Evolutionary conservation across 1,140 invertebrate species (phyloP).

Genomic region (Pseudomyrmex gracilis): DNA sequence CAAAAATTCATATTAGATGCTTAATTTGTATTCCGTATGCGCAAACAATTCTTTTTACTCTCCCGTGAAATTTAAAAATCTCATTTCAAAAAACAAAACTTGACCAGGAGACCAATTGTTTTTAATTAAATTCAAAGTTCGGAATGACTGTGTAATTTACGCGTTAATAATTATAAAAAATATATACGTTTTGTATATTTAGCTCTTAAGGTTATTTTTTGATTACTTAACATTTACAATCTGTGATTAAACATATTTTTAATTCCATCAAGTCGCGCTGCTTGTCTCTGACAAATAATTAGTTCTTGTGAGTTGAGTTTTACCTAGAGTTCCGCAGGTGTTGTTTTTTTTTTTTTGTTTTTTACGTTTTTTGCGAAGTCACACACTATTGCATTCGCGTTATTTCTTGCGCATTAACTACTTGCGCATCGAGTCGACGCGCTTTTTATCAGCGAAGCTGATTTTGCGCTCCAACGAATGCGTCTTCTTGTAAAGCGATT

Average conservation of each 20-base stretch:
- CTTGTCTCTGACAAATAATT: not conserved
- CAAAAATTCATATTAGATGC: too few relatives aligned
- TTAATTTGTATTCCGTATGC: too few relatives aligned
- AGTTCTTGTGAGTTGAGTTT: not conserved
- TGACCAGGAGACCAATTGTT: too few relatives aligned
- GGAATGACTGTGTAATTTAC: too few relatives aligned
- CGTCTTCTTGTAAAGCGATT: slow-evolving; percentile 23
- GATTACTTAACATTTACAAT: too few relatives aligned
- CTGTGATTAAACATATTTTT: not conserved
- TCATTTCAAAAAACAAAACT: too few relatives aligned
- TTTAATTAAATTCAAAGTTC: too few relatives aligned
- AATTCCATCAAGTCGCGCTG: not conserved
- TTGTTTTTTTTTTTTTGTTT: not conserved
- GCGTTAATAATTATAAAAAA: too few relatives aligned
- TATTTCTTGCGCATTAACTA: slow-evolving; percentile 14
- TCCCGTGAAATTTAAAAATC: too few relatives aligned
- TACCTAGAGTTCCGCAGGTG: not conserved
- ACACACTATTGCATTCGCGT: not conserved
- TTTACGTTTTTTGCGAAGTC: not conserved
- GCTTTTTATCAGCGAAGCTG: not conserved
- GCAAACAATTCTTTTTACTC: too few relatives aligned
- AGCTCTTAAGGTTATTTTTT: too few relatives aligned
- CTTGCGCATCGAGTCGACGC: slow-evolving; percentile 3
- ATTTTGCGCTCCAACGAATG: slow-evolving; percentile 30
- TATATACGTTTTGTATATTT: too few relatives aligned